Evolutionary conservation across 1,140 invertebrate genomes (phyloP), one percentile per base, ranked within the genome.

Genomic region (Aphaenogaster floridana): DNA sequence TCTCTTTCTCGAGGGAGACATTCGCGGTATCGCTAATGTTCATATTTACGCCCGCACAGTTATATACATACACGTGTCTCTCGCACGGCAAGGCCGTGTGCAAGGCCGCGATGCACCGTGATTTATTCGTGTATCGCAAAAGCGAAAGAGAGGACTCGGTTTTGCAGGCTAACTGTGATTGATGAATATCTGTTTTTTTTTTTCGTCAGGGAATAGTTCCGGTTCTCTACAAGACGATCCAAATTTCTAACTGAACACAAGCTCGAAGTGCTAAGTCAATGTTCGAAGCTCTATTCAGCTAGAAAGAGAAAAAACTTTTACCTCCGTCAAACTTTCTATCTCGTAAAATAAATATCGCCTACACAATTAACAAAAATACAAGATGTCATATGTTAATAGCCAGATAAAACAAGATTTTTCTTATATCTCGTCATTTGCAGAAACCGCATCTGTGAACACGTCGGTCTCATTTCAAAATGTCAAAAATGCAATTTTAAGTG

Each of bases 1-100:
- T 57, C 54, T 88, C 42, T 61, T 15, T 52, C 7, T 13, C n/a
- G 39, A 39, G 8, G 45, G 11, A 39, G n/a, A 11, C 5, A 85
- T 84, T 48, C 15, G 34, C 34, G 57, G 74, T 45, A 36, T 57
- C 34, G 48, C 45, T 84, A 84, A 84, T 59, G 63, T 69, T 54
- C 69, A 66, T 61, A 84, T 88, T 88, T 42, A 77, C 45, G 13
- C 36, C 21, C 34, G 6, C 9, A 17, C 64, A 61, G 15, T 50
- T 3, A 42, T 48, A 4, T 11, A 50, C 69, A 74, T 11, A 50
- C 69, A 74, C 59, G 45, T 76, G 81, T 17, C 45, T 81, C 5
- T 76, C 21, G 39, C 45, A 77, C 21, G 1, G 54, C 86, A 72
- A 89, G 79, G 54, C 5, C 78, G 54, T 36, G 6, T 45, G 54